Evolutionary conservation across 2,113 vertebrate species (phyloP).

Genomic region (Rafetus swinhoei): DNA sequence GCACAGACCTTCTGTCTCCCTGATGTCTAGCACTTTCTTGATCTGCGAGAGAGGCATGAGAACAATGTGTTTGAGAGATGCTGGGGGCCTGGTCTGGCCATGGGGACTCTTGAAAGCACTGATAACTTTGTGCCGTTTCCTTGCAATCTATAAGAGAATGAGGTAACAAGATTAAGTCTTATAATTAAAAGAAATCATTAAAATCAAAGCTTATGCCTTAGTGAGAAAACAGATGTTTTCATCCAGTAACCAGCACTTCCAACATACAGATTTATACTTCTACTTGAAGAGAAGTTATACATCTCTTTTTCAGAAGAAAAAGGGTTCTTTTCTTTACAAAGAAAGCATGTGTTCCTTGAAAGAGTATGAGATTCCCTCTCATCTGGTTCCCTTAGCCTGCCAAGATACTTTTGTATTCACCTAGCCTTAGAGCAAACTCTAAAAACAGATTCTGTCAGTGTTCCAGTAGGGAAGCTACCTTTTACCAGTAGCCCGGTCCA

Average conservation of each 20-base stretch:
- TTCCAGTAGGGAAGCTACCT: background rate
- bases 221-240: background rate
- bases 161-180: background rate
- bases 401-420: background rate
- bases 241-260: background rate
- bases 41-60: constrained; percentile 99
- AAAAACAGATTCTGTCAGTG: background rate
- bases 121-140: constrained; percentile 96
- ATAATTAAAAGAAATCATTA: background rate
- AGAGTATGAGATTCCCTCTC: background rate
- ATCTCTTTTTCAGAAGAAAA: background rate
- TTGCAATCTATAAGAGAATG: constrained; percentile 85
- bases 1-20: constrained; percentile 92
- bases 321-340: background rate
- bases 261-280: background rate
- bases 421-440: background rate
- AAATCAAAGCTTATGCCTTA: background rate
- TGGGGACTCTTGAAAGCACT: constrained; percentile 93
- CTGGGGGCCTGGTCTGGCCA: constrained; percentile 90
- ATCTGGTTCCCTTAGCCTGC: background rate
- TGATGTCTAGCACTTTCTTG: constrained; percentile 94
- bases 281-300: background rate
- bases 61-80: constrained; percentile 93
- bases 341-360: background rate
- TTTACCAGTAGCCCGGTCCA: background rate